Conservation (phyloP, 2,888 invertebrate species). For the Periphyllus acericola region DNA sequence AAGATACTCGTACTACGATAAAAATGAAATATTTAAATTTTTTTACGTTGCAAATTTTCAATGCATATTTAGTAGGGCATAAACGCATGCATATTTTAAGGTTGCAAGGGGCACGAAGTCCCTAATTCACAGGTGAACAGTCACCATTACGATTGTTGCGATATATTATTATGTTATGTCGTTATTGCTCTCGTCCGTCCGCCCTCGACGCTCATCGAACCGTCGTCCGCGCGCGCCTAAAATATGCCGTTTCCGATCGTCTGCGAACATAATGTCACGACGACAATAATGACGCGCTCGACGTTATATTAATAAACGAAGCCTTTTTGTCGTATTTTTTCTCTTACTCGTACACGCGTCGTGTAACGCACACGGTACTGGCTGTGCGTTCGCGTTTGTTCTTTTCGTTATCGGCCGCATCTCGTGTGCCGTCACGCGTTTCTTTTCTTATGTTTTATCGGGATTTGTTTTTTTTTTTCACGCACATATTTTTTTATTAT, state of each 20-base stretch:
- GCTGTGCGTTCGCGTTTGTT: no score
- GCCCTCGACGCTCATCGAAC: no score
- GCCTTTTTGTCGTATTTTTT: neutral
- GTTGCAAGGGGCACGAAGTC: no score
- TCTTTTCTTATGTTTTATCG: neutral
- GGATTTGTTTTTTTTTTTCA: neutral
- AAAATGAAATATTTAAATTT: no score
- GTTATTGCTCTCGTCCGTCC: no score
- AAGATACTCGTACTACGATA: no score
- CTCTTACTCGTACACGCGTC: neutral
- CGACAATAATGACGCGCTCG: neutral
- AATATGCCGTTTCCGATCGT: neutral
- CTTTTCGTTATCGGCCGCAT: neutral
- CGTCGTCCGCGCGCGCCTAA: neutral
- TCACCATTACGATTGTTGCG: neutral
- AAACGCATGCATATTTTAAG: no score
- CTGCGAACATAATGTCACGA: no score
- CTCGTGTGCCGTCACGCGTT: neutral
- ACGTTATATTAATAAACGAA: conserved; percentile 34
- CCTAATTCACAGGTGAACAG: neutral
- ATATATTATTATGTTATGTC: no score
- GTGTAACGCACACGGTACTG: no score
- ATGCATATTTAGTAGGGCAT: no score
- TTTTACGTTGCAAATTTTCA: no score
- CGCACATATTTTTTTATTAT: neutral